These are phyloP conservation scores for Tichodroma muraria DNA, from an alignment of 2,113 vertebrate genomes.

Conservation along the genomic window DNA sequence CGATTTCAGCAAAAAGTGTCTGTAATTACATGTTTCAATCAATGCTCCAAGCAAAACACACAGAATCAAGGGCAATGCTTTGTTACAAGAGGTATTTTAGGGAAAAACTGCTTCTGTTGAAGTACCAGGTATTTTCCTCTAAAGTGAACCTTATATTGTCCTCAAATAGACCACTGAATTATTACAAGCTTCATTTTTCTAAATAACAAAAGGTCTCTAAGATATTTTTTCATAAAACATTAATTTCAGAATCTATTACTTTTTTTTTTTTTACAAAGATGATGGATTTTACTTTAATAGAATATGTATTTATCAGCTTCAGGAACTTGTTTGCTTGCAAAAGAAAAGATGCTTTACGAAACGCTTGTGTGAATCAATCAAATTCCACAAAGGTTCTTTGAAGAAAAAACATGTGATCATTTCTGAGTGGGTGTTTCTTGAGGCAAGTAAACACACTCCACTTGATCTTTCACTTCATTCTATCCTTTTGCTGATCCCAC, in stretches of 20 bases:
- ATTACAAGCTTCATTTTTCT: neutral
- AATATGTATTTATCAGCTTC: neutral
- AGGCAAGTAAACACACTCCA: neutral
- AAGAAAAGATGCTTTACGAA: neutral
- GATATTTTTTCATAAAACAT: neutral
- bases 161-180: neutral
- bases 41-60: neutral
- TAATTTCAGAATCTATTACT: neutral
- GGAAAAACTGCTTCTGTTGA: neutral
- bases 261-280: neutral
- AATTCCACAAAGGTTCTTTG: neutral
- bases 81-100: neutral
- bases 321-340: neutral
- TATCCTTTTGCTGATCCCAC: neutral
- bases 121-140: neutral
- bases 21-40: neutral
- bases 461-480: neutral
- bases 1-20: neutral
- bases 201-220: neutral
- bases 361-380: neutral
- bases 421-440: neutral
- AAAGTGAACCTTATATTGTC: neutral
- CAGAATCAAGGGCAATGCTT: neutral
- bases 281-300: neutral
- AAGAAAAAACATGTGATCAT: neutral